Percentiles rank a stretch among this genome's conserved stretches.
Evolutionary conservation across 2,888 invertebrate genomes (phyloP).

Genomic region (Cyclophora punctaria): DNA sequence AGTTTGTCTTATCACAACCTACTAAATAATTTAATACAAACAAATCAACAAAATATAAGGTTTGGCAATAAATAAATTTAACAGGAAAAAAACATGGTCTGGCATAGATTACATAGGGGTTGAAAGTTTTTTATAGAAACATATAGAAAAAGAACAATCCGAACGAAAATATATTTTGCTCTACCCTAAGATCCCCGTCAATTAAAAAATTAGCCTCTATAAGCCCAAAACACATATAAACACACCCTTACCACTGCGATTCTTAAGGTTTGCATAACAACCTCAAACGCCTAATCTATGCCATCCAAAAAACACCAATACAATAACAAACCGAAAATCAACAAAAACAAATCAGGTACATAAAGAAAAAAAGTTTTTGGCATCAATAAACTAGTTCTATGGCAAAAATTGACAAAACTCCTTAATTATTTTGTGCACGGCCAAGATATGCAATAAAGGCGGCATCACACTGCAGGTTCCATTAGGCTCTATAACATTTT

Average conservation of each 20-base stretch:
- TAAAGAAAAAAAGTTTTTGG: constrained; percentile 27
- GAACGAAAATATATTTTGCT: no score
- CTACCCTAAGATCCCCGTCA: no score
- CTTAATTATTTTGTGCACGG: constrained; percentile 17
- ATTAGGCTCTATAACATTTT: no score
- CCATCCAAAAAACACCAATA: constrained; percentile 1
- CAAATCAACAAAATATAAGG: constrained; percentile 23
- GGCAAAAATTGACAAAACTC: constrained; percentile 17
- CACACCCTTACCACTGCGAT: no score
- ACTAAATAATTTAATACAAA: constrained; percentile 9
- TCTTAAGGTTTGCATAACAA: no score
- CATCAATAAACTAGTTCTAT: constrained; percentile 27
- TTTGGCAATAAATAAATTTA: constrained; percentile 24
- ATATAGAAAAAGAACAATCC: no score
- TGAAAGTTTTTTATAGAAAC: no score
- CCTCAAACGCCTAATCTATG: no score
- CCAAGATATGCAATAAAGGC: not conserved
- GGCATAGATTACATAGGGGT: not conserved
- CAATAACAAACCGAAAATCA: constrained; percentile 1
- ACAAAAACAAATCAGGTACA: constrained; percentile 28
- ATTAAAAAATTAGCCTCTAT: no score
- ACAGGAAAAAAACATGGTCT: constrained; percentile 18
- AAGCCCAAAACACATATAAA: no score
- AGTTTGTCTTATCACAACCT: constrained; percentile 19
- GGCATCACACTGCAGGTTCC: constrained; percentile 2